Base-by-base conservation (phyloP, 2,888 invertebrate genomes). In the Ochlodes sylvanus region DNA sequence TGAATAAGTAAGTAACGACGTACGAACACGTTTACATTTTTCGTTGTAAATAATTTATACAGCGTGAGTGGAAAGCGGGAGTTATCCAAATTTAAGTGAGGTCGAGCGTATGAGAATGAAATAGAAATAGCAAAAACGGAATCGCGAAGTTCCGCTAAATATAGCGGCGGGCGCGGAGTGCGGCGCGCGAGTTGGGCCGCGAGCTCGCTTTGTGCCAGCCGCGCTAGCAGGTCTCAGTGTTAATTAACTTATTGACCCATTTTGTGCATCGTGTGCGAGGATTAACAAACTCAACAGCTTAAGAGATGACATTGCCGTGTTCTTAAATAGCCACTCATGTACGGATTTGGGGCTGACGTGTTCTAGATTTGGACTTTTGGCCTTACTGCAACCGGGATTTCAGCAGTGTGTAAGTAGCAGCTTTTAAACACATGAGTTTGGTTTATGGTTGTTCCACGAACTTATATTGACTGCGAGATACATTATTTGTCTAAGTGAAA, bases 141-240 rank as follows among this genome's bases (percentile, higher is more conserved):
- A 89, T 92, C 90, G 92, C 92, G 85, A 92, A 90, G 92, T 89
- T 87, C 80, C 75, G 85, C 92, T 93, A 93, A 90, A 92, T 89
- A 88, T 93, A 93, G 89, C 80, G 81, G 82, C 83, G 87, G 85
- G 83, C 80, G 77, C 79, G 77, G 81, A 68, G 75, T 74, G 79
- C 77, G 72, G 71, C 76, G 77, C 76, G 79, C 80, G 77, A 73
- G 75, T n/a, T 32, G 15, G 32, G 55, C 66, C 75, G 76, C 85
- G 86, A 82, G 84, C 86, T 85, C 87, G 89, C 89, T 86, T 87
- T 86, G 73, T 76, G 74, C 72, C 63, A 17, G 66, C 68, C 54
- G 60, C 57, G 15, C 58, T 17, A 19, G 15, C 38, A 44, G 17
- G 47, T 47, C 38, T 34, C 42, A n/a, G 15, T 55, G 47, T 57